Evolutionary conservation across 2,888 invertebrate genomes (phyloP), one percentile per base, ranked within the genome.

Genomic region (Luffia ferchaultella): DNA sequence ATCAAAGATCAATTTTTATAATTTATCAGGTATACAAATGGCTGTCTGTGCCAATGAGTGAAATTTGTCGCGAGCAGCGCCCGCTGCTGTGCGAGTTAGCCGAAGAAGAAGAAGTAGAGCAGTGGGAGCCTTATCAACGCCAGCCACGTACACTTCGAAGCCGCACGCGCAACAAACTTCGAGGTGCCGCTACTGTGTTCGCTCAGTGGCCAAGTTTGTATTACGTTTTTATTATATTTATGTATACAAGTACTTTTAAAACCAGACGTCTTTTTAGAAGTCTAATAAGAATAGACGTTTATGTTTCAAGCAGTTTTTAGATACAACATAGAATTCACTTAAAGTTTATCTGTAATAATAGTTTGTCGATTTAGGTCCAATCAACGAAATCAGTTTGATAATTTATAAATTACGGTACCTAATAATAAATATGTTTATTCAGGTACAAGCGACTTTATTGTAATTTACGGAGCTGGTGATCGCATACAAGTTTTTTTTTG

Each of bases 141-240:
- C 60, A 63, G 16, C 53, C 57, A 15, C 64, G 65, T 30, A 59
- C 62, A 16, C 61, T 58, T 16, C 65, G 62, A 41, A 67, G 69
- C 9, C 66, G 73, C 17, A 64, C 69, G 16, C 67, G 60, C 43
- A 58, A 60, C 48, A 69, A 67, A 46, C 59, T 70, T 1, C 73
- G 68, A 56, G 82, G 82, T 16, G 80, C 79, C 5, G 70, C 73
- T 17, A 64, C 68, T 42, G 68, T 82, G 47, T 62, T 82, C 18
- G 64, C 59, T 20, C 66, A 62, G 50, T 82, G 82, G 80, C 79
- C 82, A 67, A 79, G 82, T 82, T 61, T 45, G 19, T 18, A 12
- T 18, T 18, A 45, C 45, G 19, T 7, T 16, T 16, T 45, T 18
- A 7, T 9, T 18, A 9, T 45, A 18, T 19, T n/a, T n/a, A n/a